phyloP scores from a whole-genome alignment of 2,797 vertebrate genomes.

The Hipposideros larvatus region DNA sequence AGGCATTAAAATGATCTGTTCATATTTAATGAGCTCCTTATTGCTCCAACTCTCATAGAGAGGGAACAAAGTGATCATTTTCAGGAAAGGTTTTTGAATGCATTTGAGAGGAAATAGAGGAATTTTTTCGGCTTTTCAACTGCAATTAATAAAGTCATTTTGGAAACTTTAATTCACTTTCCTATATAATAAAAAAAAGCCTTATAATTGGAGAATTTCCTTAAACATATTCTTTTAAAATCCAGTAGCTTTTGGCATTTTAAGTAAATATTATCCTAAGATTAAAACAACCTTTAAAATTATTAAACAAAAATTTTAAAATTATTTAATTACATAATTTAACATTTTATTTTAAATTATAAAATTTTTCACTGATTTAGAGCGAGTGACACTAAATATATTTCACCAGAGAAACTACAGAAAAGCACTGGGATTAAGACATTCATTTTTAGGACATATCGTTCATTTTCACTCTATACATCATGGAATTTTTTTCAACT shows the following conservation, averaged over 20 bases:
- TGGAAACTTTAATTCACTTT: background rate
- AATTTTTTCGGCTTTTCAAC: conserved; percentile 51
- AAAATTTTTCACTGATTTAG: conserved; percentile 35
- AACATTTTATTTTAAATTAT: conserved; percentile 22
- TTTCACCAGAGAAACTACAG: background rate
- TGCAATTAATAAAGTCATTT: conserved; percentile 35
- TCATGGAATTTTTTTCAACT: background rate
- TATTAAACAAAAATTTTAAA: background rate
- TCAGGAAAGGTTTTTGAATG: background rate
- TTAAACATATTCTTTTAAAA: conserved; percentile 58
- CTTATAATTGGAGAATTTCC: conserved; percentile 21
- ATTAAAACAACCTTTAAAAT: conserved; percentile 9
- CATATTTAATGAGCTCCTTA: conserved; percentile 63
- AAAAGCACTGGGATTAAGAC: background rate
- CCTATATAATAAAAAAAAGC: conserved; percentile 42
- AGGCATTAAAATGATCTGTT: conserved; percentile 53
- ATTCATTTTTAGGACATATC: background rate
- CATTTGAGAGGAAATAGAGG: background rate
- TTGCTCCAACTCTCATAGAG: conserved; percentile 36
- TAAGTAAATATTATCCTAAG: conserved; percentile 40
- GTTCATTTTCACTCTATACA: background rate
- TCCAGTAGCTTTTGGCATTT: conserved; percentile 4
- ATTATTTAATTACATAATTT: background rate
- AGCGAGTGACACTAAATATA: background rate
- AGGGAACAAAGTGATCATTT: conserved; percentile 6